These are phyloP conservation scores for Ceratina japonica DNA, from an alignment of 1,140 invertebrate species.

Conservation along the genomic window DNA sequence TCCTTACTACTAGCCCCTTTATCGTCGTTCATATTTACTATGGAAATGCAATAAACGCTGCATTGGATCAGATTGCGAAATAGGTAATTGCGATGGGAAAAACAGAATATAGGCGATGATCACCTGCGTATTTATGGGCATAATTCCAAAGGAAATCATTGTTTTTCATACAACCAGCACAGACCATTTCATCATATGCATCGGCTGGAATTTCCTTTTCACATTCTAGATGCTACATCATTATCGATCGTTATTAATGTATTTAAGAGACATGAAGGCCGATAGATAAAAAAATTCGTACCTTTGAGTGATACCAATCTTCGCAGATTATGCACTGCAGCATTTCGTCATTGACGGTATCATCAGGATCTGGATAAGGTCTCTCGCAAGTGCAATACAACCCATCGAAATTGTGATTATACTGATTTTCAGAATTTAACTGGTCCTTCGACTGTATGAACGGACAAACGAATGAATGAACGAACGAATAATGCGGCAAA, in stretches of 20 bases:
- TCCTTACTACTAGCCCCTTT: constrained; percentile 44
- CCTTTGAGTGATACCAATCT: constrained; percentile 96
- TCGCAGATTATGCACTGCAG: constrained; percentile 98
- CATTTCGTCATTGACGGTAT: constrained; percentile 92
- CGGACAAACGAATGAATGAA: constrained; percentile 68
- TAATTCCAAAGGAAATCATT: constrained; percentile 89
- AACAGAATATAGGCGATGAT: background rate
- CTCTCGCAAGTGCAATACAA: constrained; percentile 95
- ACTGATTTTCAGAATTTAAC: constrained; percentile 88
- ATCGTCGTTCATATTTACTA: no score
- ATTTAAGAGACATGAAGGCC: background rate
- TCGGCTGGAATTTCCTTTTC: constrained; percentile 80
- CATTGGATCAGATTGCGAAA: background rate
- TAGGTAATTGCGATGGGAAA: background rate
- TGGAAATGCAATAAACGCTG: background rate
- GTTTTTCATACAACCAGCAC: constrained; percentile 85
- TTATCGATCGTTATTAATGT: background rate
- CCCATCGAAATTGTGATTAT: constrained; percentile 97
- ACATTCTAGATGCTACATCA: constrained; percentile 84
- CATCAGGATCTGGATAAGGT: constrained; percentile 96
- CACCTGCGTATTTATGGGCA: constrained; percentile 75
- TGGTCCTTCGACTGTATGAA: constrained; percentile 81
- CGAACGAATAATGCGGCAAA: constrained; percentile 5
- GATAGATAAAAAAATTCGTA: constrained; percentile 54
- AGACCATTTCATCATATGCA: constrained; percentile 90